These are phyloP conservation scores for Nannobrachium achirus DNA, from an alignment of 2,113 vertebrate genomes.

Conservation along the genomic window DNA sequence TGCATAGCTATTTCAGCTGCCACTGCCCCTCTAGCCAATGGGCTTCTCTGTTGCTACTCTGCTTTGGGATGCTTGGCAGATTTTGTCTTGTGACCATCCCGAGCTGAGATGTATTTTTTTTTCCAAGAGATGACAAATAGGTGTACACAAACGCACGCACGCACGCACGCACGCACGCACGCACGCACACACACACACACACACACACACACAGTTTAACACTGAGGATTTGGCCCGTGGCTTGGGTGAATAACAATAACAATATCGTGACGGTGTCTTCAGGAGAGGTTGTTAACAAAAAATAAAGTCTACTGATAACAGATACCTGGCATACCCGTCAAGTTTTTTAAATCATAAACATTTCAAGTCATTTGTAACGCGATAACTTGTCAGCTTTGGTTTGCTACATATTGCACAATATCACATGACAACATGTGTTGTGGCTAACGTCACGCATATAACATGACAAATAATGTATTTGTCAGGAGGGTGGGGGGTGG, in stretches of 20 bases:
- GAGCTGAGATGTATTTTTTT: slow-evolving; percentile 63
- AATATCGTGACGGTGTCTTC: too few species aligned
- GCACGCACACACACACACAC: too few species aligned
- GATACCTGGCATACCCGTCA: too few species aligned
- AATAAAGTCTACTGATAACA: too few species aligned
- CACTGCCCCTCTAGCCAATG: slow-evolving; percentile 46
- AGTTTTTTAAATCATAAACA: neutral
- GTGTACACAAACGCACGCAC: neutral
- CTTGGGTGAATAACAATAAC: too few species aligned
- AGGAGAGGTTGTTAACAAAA: too few species aligned
- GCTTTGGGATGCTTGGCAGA: slow-evolving; percentile 78
- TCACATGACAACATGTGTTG: slow-evolving; percentile 1
- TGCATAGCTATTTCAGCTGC: slow-evolving; percentile 77
- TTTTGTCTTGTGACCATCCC: slow-evolving; percentile 71
- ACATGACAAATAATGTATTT: neutral
- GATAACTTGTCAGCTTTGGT: neutral
- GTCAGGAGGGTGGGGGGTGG: too few species aligned
- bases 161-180: neutral
- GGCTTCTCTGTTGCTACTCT: slow-evolving; percentile 79
- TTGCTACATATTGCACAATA: slow-evolving; percentile 16
- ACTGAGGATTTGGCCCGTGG: too few species aligned
- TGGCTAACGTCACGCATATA: neutral
- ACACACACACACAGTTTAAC: too few species aligned
- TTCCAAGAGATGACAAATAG: slow-evolving; percentile 60
- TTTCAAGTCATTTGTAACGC: neutral